A percentile compares a stretch with the other conserved stretches of the same genome.
phyloP scores from a whole-genome alignment of 2,797 vertebrate genomes.

The Anolis apletophallus region DNA sequence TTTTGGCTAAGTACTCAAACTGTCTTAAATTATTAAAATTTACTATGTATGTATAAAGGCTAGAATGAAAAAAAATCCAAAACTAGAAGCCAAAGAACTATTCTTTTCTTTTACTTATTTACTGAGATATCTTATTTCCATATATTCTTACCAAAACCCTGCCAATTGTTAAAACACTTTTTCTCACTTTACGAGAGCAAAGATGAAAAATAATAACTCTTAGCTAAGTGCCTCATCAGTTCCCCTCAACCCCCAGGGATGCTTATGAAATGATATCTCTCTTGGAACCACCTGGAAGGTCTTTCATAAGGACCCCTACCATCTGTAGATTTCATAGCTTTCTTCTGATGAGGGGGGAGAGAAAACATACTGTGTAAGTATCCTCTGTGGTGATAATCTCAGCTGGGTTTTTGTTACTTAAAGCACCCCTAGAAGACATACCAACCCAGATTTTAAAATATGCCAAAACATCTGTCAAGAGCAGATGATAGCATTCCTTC shows the following conservation, averaged over 20 bases:
- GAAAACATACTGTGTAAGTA: neutral
- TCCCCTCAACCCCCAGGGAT: neutral
- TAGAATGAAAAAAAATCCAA: neutral
- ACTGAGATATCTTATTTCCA: neutral
- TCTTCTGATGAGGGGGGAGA: neutral
- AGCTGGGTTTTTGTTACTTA: constrained; percentile 55
- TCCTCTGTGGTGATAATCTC: constrained; percentile 50
- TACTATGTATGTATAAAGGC: neutral
- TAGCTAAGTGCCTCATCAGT: neutral
- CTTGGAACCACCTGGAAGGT: neutral
- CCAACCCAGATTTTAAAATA: constrained; percentile 53
- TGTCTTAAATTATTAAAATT: neutral
- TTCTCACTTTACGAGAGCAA: neutral
- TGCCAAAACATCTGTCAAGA: constrained; percentile 50
- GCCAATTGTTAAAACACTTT: neutral
- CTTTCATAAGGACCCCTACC: neutral
- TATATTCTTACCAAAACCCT: neutral
- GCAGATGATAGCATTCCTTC: constrained; percentile 34
- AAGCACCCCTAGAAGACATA: constrained; percentile 47
- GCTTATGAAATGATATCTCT: neutral
- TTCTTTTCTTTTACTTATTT: neutral
- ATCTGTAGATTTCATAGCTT: neutral
- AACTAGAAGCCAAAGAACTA: too few species aligned
- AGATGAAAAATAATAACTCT: constrained; percentile 1
- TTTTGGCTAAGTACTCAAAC: too few species aligned